phyloP scores from a whole-genome alignment of 2,797 vertebrate genomes.

The Anisognathus igniventris region DNA sequence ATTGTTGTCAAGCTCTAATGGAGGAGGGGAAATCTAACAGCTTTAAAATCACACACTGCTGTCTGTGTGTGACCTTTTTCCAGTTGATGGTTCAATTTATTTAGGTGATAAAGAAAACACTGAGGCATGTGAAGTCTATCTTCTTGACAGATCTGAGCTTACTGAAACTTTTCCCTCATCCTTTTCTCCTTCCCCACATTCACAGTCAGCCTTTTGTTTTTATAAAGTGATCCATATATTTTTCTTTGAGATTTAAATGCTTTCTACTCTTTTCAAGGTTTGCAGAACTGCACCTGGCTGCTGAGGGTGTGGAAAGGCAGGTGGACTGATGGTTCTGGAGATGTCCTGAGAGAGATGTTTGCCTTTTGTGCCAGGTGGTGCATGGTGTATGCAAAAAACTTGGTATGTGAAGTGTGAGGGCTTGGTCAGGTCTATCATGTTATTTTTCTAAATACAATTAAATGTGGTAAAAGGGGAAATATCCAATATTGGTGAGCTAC shows the following conservation, averaged over 20 bases:
- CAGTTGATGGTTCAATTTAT: constrained; percentile 66
- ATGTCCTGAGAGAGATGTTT: neutral
- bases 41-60: constrained; percentile 52
- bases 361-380: neutral
- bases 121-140: constrained; percentile 53
- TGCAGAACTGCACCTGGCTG: neutral
- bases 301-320: neutral
- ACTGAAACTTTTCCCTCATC: constrained; percentile 33
- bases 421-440: neutral
- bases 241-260: constrained; percentile 17
- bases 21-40: constrained; percentile 63
- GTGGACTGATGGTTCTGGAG: neutral
- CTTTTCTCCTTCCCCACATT: neutral
- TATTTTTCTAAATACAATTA: neutral
- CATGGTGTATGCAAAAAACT: neutral
- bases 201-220: constrained; percentile 37
- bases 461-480: neutral
- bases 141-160: constrained; percentile 48
- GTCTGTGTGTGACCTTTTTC: constrained; percentile 61
- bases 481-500: neutral
- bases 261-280: constrained; percentile 8
- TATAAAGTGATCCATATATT: constrained; percentile 9
- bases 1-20: constrained; percentile 60
- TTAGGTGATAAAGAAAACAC: constrained; percentile 67
- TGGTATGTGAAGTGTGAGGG: neutral